Conservation (phyloP, 2,888 invertebrate genomes). For the Vannuccia rotundouncinata region DNA sequence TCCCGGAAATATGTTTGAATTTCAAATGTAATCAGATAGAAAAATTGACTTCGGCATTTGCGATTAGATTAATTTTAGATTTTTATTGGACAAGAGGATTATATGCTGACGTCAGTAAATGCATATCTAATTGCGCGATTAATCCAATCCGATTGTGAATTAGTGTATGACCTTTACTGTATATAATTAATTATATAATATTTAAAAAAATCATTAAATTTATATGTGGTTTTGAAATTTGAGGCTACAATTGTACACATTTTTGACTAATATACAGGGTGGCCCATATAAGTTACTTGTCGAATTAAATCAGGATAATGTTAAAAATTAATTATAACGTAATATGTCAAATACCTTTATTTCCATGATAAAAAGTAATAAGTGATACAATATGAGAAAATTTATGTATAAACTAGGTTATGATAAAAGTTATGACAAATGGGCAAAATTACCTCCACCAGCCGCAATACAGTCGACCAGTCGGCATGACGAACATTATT, state of each 20-base stretch:
- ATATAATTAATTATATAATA: too few relatives aligned
- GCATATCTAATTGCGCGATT: too few relatives aligned
- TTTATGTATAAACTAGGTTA: not conserved
- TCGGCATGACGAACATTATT: not conserved
- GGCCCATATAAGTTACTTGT: not conserved
- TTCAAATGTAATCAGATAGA: not conserved
- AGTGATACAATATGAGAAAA: not conserved
- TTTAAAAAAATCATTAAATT: too few relatives aligned
- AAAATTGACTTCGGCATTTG: too few relatives aligned
- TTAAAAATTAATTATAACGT: not conserved
- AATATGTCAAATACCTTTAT: not conserved
- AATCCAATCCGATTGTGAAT: too few relatives aligned
- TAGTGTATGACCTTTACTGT: too few relatives aligned
- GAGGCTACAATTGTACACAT: too few relatives aligned
- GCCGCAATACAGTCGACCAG: too few relatives aligned
- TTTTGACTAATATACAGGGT: not conserved
- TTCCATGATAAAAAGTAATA: not conserved
- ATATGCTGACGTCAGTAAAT: not conserved
- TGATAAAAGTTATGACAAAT: not conserved
- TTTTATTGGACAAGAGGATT: too few relatives aligned
- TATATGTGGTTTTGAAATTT: too few relatives aligned
- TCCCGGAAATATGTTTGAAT: too few relatives aligned
- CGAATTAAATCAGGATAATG: not conserved
- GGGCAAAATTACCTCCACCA: not conserved
- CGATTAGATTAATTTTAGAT: too few relatives aligned